phyloP scores from a whole-genome alignment of 2,113 vertebrate genomes.

The Rafetus swinhoei region DNA sequence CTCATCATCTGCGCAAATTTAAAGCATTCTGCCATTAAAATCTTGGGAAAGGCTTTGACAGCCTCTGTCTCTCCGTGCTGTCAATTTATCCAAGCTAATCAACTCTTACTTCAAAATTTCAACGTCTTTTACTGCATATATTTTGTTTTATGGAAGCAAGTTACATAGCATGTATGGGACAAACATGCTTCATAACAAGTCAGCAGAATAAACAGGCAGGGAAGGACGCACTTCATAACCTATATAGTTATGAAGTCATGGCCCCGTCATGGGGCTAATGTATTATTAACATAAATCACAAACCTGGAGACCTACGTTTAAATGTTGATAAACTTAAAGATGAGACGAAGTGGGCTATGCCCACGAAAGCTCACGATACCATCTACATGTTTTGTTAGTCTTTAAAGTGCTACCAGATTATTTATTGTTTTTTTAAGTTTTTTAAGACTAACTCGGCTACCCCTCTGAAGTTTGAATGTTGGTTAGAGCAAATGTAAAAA shows the following conservation, averaged over 20 bases:
- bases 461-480: slow-evolving; percentile 44
- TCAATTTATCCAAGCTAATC: background rate
- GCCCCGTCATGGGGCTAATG: slow-evolving; percentile 1
- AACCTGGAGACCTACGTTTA: slow-evolving; percentile 62
- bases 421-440: too few species aligned
- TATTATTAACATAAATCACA: slow-evolving; percentile 64
- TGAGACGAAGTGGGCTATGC: too few species aligned
- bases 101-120: background rate
- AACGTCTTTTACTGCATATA: background rate
- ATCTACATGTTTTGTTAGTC: too few species aligned
- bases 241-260: slow-evolving; percentile 59
- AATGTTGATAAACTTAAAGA: slow-evolving; percentile 33
- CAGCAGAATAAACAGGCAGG: slow-evolving; percentile 22
- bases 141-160: background rate
- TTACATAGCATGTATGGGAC: background rate
- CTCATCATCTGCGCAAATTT: background rate
- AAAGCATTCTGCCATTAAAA: background rate
- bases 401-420: too few species aligned
- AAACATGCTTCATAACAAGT: slow-evolving; percentile 15
- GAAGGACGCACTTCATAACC: slow-evolving; percentile 43
- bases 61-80: background rate
- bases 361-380: too few species aligned
- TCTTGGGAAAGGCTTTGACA: background rate
- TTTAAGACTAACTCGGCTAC: too few species aligned
- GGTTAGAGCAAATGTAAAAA: slow-evolving; percentile 70